phyloP scores from a whole-genome alignment of 1,140 invertebrate species.

The Lasioglossum albipes region DNA sequence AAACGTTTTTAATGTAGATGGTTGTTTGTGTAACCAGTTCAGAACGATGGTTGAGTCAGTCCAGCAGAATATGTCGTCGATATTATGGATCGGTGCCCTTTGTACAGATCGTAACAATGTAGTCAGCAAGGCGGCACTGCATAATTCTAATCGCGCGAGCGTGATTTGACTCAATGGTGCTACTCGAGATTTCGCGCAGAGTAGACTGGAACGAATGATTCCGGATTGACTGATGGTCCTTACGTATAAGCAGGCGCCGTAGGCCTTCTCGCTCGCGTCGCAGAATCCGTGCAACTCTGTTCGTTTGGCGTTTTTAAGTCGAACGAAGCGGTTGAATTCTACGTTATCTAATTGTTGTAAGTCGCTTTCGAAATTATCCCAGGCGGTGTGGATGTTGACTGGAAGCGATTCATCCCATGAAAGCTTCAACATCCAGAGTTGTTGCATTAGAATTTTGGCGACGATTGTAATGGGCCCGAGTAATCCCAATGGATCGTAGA shows the following conservation, averaged over 20 bases:
- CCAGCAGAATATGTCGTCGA: slow-evolving; percentile 54
- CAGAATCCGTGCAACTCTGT: slow-evolving; percentile 39
- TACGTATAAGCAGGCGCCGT: slow-evolving; percentile 16
- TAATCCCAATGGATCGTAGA: slow-evolving; percentile 17
- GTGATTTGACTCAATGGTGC: slow-evolving; percentile 8
- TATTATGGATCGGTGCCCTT: too few species aligned
- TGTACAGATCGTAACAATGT: not conserved
- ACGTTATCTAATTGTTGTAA: not conserved
- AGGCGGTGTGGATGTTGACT: not conserved
- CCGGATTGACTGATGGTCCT: not conserved
- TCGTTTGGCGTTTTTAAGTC: fast-evolving
- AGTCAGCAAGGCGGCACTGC: not conserved
- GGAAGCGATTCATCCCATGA: slow-evolving; percentile 28
- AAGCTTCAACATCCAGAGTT: not conserved
- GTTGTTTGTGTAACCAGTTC: slow-evolving; percentile 55
- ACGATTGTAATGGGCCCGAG: not conserved
- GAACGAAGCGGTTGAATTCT: not conserved
- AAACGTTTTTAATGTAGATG: slow-evolving; percentile 69
- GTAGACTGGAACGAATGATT: not conserved
- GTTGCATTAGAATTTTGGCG: slow-evolving; percentile 32
- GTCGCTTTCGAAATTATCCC: not conserved
- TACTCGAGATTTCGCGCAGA: slow-evolving; percentile 27
- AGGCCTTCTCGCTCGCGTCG: slow-evolving; percentile 14
- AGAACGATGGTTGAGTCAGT: slow-evolving; percentile 71
- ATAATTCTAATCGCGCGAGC: not conserved